These are phyloP conservation scores for Spinibarbus caldwelli DNA, from an alignment of 2,797 vertebrate species.

Conservation along the genomic window DNA sequence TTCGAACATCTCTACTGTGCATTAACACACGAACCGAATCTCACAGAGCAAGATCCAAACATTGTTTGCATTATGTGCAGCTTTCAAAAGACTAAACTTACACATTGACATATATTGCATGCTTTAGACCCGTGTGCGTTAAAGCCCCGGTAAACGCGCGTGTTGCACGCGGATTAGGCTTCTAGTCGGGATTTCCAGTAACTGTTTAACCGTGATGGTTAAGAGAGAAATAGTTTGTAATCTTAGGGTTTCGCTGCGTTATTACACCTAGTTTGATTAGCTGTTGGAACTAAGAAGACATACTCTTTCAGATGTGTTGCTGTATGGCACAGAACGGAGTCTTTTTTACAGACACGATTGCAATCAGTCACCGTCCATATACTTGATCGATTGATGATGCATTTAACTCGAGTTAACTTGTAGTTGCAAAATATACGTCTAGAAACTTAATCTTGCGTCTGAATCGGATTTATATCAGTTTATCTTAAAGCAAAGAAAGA, in stretches of 20 bases:
- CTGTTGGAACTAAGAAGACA: neutral
- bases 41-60: neutral
- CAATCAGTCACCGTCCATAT: neutral
- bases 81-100: neutral
- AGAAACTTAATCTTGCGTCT: neutral
- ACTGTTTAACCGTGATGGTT: neutral
- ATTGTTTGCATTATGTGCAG: neutral
- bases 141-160: slow-evolving; percentile 12
- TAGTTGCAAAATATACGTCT: neutral
- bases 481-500: neutral
- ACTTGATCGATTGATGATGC: neutral
- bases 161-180: slow-evolving; percentile 29
- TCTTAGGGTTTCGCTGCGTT: neutral
- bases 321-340: neutral
- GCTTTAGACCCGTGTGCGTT: neutral
- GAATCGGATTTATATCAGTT: neutral
- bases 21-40: neutral
- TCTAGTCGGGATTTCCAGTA: too few relatives aligned
- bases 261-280: neutral
- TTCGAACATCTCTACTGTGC: neutral
- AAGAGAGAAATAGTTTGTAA: neutral
- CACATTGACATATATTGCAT: neutral
- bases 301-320: neutral
- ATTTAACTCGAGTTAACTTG: neutral
- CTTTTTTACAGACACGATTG: neutral